Percentiles rank a stretch among this genome's conserved stretches.
These are phyloP conservation scores for Anthonomus grandis DNA, from an alignment of 1,140 invertebrate genomes.

Conservation along the genomic window DNA sequence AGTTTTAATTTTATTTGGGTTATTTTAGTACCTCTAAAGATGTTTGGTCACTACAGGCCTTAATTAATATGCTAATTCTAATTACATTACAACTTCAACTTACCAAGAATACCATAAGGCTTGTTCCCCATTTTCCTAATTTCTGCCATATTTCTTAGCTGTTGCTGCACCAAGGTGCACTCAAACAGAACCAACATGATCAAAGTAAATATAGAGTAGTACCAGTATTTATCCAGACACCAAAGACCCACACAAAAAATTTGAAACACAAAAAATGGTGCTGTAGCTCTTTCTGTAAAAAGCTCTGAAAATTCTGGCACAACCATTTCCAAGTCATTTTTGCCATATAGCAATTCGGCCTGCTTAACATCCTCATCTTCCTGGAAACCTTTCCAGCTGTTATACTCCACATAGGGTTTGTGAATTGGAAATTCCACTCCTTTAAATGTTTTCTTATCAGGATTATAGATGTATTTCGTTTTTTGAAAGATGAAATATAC, in stretches of 20 bases:
- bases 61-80: too few species aligned
- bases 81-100: neutral
- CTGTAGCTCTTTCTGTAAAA: constrained; percentile 96
- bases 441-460: constrained; percentile 73
- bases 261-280: constrained; percentile 96
- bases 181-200: constrained; percentile 98
- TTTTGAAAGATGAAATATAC: constrained; percentile 95
- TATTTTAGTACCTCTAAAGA: too few species aligned
- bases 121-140: constrained; percentile 99
- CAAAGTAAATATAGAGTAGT: constrained; percentile 96
- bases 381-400: constrained; percentile 82
- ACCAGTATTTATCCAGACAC: constrained; percentile 99
- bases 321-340: constrained; percentile 81
- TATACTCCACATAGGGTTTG: constrained; percentile 68
- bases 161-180: constrained; percentile 97
- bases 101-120: constrained; percentile 74
- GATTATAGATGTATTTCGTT: constrained; percentile 90
- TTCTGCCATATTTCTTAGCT: constrained; percentile 97
- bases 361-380: constrained; percentile 73
- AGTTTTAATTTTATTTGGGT: too few species aligned
- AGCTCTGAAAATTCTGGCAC: constrained; percentile 96
- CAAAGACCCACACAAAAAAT: constrained; percentile 97
- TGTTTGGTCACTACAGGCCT: too few species aligned
- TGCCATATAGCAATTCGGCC: constrained; percentile 80
- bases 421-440: constrained; percentile 81